Evolutionary conservation across 2,113 vertebrate genomes (phyloP), one percentile per base, ranked within the genome.

Genomic region (Ammodramus savannarum): DNA sequence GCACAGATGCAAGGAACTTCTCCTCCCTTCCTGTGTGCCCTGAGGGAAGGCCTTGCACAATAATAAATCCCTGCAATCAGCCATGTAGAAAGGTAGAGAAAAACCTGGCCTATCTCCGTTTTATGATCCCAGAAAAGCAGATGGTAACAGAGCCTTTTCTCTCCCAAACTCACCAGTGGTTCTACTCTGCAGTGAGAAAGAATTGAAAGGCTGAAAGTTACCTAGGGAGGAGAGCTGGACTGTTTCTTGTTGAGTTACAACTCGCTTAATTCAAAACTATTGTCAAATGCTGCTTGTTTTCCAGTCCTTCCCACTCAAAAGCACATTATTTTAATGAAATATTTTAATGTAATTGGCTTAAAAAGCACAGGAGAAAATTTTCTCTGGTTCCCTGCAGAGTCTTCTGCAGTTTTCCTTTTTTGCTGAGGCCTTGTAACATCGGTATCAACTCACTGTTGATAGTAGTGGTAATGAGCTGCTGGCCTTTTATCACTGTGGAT

Each of bases 1-100:
- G 52, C 90, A 69, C 38, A 85, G 89, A 91, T 71, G 79, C 39
- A 83, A 93, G 71, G 43, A 94, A 71, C 87, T 85, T 91, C 89
- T 94, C 95, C 89, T 86, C 96, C 93, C 81, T 89, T 95, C 94
- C 94, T 91, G 67, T 55, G 67, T 1, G 7, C 74, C 58, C 74
- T 59, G 67, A 79, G 68, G 89, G 46, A 82, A 94, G 71, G 78
- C 82, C 87, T 93, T 43, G 81, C 74, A 77, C 67, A 59, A 67
- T 23, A 79, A 91, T 20, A 94, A 95, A 90, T 88, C 89, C 66
- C 54, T 82, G 59, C 48, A 67, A 21, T 51, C 71, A 89, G 62
- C 81, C 66, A 43, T 32, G 43, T 46, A 74, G 52, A 85, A 75
- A 62, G 29, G 29, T 5, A 81, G 48, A 86, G 44, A 58, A 72